A percentile compares a stretch with the other conserved stretches of the same genome.
Evolutionary conservation across 2,113 vertebrate genomes (phyloP).

Genomic region (Candoia aspera): DNA sequence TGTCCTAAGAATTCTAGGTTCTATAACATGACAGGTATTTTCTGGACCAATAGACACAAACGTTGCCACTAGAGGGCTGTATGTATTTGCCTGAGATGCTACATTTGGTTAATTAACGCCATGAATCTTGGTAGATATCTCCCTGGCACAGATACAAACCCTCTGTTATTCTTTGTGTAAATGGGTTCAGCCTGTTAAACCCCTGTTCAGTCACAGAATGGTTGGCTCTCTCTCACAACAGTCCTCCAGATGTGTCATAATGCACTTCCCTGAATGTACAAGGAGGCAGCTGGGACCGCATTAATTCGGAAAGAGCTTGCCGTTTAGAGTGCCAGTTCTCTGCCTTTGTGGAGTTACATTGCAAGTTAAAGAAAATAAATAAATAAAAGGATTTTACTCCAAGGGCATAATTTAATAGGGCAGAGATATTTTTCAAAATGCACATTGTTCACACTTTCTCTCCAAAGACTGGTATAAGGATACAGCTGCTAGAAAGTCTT

Average conservation of each 20-base stretch:
- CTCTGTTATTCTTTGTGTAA: constrained; percentile 11
- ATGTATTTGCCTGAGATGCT: background rate
- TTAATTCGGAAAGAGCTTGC: background rate
- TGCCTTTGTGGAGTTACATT: constrained; percentile 12
- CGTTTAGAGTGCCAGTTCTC: background rate
- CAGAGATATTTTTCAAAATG: constrained; percentile 15
- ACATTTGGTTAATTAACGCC: constrained; percentile 1
- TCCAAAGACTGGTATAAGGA: background rate
- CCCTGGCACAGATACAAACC: constrained; percentile 1
- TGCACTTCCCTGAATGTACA: constrained; percentile 9
- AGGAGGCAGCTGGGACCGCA: constrained; percentile 17
- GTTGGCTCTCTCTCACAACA: constrained; percentile 18
- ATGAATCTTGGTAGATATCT: constrained; percentile 2
- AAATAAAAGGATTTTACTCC: background rate
- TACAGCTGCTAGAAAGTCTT: constrained; percentile 11
- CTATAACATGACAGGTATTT: background rate
- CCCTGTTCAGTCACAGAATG: constrained; percentile 22
- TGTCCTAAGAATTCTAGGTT: background rate
- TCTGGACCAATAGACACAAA: background rate
- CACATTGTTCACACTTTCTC: background rate
- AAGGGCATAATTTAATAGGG: background rate
- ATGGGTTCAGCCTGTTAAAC: constrained; percentile 18
- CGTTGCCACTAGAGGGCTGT: constrained; percentile 12
- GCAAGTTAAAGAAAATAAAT: background rate
- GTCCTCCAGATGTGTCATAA: constrained; percentile 23